Evolutionary conservation across 2,797 vertebrate genomes (phyloP), one percentile per base, ranked within the genome.

Genomic region (Lacerta bilineata): DNA sequence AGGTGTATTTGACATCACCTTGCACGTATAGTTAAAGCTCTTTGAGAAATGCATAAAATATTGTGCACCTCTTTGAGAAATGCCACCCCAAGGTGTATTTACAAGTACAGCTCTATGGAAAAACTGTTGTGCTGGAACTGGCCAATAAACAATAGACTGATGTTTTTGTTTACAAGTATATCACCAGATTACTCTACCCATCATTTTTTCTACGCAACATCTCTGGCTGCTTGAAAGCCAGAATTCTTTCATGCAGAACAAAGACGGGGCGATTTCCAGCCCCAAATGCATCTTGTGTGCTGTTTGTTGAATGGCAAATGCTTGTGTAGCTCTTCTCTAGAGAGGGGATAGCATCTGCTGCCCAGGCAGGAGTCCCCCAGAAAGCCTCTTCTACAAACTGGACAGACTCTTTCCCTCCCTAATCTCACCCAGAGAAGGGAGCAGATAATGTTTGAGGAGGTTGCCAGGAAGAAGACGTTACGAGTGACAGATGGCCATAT

Each of bases 401-500:
- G 80, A 36, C 5, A 7, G 64, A 68, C 13, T 41, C 59, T 82
- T 64, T 81, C 23, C 13, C 23, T 41, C 3, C 8, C 39, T 25
- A 17, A 15, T 13, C n/a, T 36, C 23, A 4, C 72, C 72, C 33
- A 71, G 55, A 75, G 61, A 59, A 46, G n/a, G 46, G 72, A 86
- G 77, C 79, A 20, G 79, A 61, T 7, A 33, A 18, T 11, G 50
- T 78, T 39, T 69, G 78, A 81, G 43, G 27, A 69, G 80, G 61
- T 69, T 82, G 84, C 72, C 79, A 89, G 66, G 29, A 0, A 61
- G 84, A 69, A 68, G 43, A 10, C 8, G 25, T 5, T 11, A 50
- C 23, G 79, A 15, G 61, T 27, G 78, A 33, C 84, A 86, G 84
- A 86, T 86, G 88, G 78, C 43, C 33, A 10, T 36, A 55, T 0